These are phyloP conservation scores for Molossus alvarezi DNA, from an alignment of 2,797 vertebrate genomes.

Conservation along the genomic window DNA sequence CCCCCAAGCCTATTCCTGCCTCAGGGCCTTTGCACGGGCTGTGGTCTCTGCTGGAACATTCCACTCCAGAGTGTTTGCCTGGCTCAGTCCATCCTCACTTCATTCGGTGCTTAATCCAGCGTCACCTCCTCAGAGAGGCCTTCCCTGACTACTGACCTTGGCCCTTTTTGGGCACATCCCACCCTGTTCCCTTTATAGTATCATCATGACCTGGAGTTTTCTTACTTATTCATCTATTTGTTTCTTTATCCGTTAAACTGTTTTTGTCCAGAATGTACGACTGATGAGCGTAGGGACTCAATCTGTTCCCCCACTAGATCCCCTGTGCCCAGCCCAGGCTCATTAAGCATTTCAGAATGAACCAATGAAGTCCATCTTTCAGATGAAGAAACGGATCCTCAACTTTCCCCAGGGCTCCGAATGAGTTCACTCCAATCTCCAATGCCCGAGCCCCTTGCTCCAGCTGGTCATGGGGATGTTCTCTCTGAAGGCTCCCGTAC, in stretches of 20 bases:
- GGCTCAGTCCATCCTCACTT: background rate
- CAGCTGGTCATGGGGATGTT: conserved; percentile 78
- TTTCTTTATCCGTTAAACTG: background rate
- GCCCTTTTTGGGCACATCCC: background rate
- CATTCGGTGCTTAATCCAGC: background rate
- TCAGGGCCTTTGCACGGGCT: background rate
- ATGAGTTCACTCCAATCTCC: conserved; percentile 55
- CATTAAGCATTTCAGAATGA: background rate
- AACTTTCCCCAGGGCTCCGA: conserved; percentile 76
- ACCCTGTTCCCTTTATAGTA: background rate
- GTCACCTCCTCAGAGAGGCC: background rate
- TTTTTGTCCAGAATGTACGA: background rate
- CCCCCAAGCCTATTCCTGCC: background rate
- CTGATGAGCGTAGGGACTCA: accelerated
- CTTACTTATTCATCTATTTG: background rate
- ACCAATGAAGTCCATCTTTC: background rate
- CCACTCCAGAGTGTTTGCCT: background rate
- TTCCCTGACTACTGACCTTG: background rate
- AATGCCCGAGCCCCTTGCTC: conserved; percentile 67
- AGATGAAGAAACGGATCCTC: background rate
- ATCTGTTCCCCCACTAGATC: background rate
- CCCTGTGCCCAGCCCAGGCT: background rate
- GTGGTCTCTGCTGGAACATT: background rate
- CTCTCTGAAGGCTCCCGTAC: conserved; percentile 83
- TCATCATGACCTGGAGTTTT: background rate